A percentile compares a stretch with the other conserved stretches of the same genome.
Evolutionary conservation across 2,888 invertebrate genomes (phyloP).

Genomic region (Caenorhabditis sulstoni): DNA sequence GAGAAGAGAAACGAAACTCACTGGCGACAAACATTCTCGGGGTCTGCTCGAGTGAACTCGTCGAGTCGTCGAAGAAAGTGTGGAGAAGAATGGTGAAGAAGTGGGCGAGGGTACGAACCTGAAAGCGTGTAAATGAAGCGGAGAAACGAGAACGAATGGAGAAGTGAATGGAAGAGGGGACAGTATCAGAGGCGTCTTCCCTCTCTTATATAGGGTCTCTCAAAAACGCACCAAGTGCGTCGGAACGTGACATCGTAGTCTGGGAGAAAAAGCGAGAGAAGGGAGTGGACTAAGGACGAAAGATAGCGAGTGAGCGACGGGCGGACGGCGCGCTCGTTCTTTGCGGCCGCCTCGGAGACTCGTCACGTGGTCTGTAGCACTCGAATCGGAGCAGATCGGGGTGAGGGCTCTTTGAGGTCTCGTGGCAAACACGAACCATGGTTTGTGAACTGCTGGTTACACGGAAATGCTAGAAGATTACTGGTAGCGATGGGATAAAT

Average conservation of each 20-base stretch:
- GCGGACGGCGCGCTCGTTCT: constrained; percentile 41
- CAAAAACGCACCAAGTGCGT: constrained; percentile 53
- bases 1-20: constrained; percentile 14
- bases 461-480: too few relatives aligned
- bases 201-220: constrained; percentile 31
- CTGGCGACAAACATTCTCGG: constrained; percentile 50
- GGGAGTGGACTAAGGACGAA: constrained; percentile 35
- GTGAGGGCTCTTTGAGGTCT: constrained; percentile 30
- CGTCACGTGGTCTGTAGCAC: constrained; percentile 47
- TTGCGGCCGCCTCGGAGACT: constrained; percentile 31
- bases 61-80: constrained; percentile 42
- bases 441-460: too few relatives aligned
- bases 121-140: neutral
- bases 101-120: neutral
- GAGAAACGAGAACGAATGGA: neutral
- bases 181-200: neutral
- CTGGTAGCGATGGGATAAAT: too few relatives aligned
- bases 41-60: constrained; percentile 35
- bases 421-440: neutral
- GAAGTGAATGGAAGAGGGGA: constrained; percentile 9
- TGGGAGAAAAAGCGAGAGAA: constrained; percentile 19
- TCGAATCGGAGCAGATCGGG: constrained; percentile 17
- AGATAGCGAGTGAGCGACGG: constrained; percentile 15
- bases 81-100: constrained; percentile 36
- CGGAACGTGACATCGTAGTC: constrained; percentile 56